phyloP scores from a whole-genome alignment of 2,797 vertebrate genomes.

The Pseudomugil gertrudae region DNA sequence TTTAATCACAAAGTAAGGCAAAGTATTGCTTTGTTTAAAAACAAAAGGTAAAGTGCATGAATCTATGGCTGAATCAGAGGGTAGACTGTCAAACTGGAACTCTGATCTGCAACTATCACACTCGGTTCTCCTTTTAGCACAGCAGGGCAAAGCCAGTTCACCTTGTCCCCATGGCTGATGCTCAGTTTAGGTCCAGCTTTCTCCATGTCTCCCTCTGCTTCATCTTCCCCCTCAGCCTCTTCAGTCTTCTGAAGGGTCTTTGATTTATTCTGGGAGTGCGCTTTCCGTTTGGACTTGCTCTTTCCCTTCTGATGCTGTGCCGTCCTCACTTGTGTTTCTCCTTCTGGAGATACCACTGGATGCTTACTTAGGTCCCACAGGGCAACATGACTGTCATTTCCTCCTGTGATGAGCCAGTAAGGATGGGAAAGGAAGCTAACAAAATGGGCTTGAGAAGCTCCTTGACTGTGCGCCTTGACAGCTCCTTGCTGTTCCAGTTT shows the following conservation, averaged over 20 bases:
- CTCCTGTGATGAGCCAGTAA: slow-evolving; percentile 89
- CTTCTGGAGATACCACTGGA: slow-evolving; percentile 73
- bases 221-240: slow-evolving; percentile 30
- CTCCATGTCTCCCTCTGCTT: slow-evolving; percentile 20
- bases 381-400: slow-evolving; percentile 89
- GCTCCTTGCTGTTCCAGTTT: slow-evolving; percentile 85
- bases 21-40: neutral
- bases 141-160: slow-evolving; percentile 91
- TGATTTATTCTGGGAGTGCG: slow-evolving; percentile 43
- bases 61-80: slow-evolving; percentile 71
- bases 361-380: slow-evolving; percentile 89
- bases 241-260: slow-evolving; percentile 22
- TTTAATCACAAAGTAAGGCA: neutral
- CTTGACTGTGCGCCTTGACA: slow-evolving; percentile 88
- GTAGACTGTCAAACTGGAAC: slow-evolving; percentile 84
- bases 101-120: slow-evolving; percentile 92
- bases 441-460: slow-evolving; percentile 92
- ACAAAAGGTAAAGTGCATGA: neutral
- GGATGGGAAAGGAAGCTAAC: slow-evolving; percentile 82
- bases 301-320: slow-evolving; percentile 66
- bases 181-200: slow-evolving; percentile 81
- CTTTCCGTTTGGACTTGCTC: slow-evolving; percentile 65
- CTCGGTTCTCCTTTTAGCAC: slow-evolving; percentile 85
- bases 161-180: slow-evolving; percentile 90
- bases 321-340: slow-evolving; percentile 37